phyloP scores from a whole-genome alignment of 1,140 invertebrate species.

The Zaprionus camerounensis region DNA sequence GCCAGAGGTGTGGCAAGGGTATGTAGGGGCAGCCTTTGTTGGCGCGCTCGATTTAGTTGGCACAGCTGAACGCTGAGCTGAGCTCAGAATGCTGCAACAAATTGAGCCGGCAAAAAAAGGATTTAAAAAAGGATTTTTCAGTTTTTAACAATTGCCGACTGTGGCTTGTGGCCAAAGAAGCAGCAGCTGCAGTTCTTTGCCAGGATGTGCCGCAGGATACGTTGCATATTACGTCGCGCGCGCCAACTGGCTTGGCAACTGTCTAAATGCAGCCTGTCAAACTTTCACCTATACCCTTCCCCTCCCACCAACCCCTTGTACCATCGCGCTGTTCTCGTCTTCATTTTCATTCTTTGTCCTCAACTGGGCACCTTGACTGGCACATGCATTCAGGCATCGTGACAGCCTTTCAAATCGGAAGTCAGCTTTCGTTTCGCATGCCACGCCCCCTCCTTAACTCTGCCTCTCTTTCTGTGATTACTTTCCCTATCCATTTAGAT shows the following conservation, averaged over 20 bases:
- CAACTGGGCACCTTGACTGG: slow-evolving; percentile 29
- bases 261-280: slow-evolving; percentile 16
- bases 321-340: slow-evolving; percentile 3
- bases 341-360: slow-evolving; percentile 15
- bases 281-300: slow-evolving; percentile 36
- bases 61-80: slow-evolving; percentile 49
- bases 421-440: slow-evolving; percentile 43
- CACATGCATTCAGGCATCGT: slow-evolving; percentile 35
- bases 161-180: slow-evolving; percentile 33
- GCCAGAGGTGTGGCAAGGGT: neutral
- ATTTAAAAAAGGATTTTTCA: slow-evolving; percentile 41
- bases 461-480: neutral
- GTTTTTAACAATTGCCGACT: slow-evolving; percentile 34
- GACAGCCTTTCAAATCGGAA: slow-evolving; percentile 49
- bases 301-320: neutral
- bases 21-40: slow-evolving; percentile 24
- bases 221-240: slow-evolving; percentile 1
- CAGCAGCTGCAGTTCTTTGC: slow-evolving; percentile 18
- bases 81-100: slow-evolving; percentile 31
- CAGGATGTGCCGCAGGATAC: slow-evolving; percentile 22
- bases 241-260: slow-evolving; percentile 26
- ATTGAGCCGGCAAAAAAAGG: slow-evolving; percentile 60
- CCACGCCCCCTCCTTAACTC: slow-evolving; percentile 30
- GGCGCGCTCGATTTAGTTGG: slow-evolving; percentile 47
- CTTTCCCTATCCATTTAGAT: slow-evolving; percentile 29